Evolutionary conservation across 2,888 invertebrate species (phyloP), one percentile per base, ranked within the genome.

Genomic region (Dryomyza anilis): DNA sequence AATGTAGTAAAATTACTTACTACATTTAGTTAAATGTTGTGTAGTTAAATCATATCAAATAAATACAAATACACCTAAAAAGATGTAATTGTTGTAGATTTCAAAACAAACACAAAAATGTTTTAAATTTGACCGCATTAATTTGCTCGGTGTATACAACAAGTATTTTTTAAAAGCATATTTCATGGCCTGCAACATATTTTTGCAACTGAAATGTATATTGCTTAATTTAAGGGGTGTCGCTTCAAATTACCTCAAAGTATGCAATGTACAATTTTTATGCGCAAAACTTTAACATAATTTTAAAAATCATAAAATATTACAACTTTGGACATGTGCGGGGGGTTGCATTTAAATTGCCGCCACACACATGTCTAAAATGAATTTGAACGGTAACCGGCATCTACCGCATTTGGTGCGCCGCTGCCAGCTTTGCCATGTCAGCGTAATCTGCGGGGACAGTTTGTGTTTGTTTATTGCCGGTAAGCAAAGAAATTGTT

Each of bases 141-240:
- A n/a, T n/a, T n/a, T n/a, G n/a, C n/a, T n/a, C n/a, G n/a, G n/a
- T n/a, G n/a, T n/a, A n/a, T n/a, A n/a, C n/a, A n/a, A n/a, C n/a
- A n/a, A n/a, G 10, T 36, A 4, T 36, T 8, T 43, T 57, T 43
- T 39, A 23, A 6, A 14, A 57, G 16, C 25, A 55, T 59, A 48
- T 48, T 63, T 48, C 55, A 29, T 46, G 63, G 66, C 52, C 63
- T 27, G 8, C 19, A 29, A n/a, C n/a, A n/a, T n/a, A n/a, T n/a
- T n/a, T n/a, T n/a, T n/a, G n/a, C n/a, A n/a, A n/a, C n/a, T n/a
- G n/a, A n/a, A n/a, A 63, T 45, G 58, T 29, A 65, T 63, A 58
- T 23, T 65, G 69, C 71, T 21, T 70, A 73, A 74, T 73, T 72
- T 70, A 68, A 65, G 60, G 67, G 66, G 66, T 65, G 65, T 63